A percentile compares a stretch with the other conserved stretches of the same genome.
Evolutionary conservation across 2,113 vertebrate species (phyloP).

Genomic region (Strigops habroptila): DNA sequence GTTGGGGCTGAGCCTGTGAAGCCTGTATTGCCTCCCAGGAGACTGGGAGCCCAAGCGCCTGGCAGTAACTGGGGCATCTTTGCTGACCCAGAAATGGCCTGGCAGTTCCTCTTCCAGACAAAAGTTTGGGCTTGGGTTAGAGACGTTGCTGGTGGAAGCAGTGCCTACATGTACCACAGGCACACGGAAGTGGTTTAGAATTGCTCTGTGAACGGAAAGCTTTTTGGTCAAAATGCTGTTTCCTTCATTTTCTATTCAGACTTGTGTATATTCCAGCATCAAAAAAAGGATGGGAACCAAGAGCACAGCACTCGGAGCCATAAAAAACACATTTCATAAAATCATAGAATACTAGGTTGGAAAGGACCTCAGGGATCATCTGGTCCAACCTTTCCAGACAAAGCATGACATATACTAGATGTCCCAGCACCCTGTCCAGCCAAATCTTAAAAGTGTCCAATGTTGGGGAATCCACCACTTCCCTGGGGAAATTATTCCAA

Average conservation of each 20-base stretch:
- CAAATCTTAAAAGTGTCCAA: neutral
- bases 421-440: neutral
- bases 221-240: neutral
- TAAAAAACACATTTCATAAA: neutral
- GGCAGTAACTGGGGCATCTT: neutral
- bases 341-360: neutral
- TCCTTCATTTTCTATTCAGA: neutral
- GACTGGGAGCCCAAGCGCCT: neutral
- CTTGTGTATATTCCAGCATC: neutral
- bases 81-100: neutral
- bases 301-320: neutral
- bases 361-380: neutral
- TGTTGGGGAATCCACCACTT: neutral
- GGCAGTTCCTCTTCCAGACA: neutral
- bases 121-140: neutral
- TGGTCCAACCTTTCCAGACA: neutral
- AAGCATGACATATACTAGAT: neutral
- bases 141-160: fast-evolving
- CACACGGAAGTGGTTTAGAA: neutral
- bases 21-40: neutral
- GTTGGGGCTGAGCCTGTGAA: neutral
- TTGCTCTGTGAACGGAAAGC: neutral
- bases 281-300: neutral
- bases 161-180: neutral
- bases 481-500: neutral